These are phyloP conservation scores for Myopa testacea DNA, from an alignment of 2,888 invertebrate species.

Conservation along the genomic window DNA sequence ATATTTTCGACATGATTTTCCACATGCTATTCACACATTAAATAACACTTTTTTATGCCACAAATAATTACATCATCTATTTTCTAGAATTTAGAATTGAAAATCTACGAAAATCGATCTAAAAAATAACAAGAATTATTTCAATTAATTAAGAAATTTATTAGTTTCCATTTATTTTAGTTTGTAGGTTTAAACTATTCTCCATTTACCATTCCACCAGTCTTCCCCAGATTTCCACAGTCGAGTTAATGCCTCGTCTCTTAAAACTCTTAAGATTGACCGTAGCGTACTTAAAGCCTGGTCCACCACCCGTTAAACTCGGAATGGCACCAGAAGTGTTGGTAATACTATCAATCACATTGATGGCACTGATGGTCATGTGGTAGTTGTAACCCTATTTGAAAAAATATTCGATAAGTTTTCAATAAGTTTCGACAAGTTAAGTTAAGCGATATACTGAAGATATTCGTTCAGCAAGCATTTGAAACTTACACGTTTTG, in stretches of 20 bases:
- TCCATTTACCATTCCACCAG: neutral
- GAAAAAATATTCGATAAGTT: constrained; percentile 12
- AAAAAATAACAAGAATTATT: too few relatives aligned
- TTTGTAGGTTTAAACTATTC: neutral
- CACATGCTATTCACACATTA: too few relatives aligned
- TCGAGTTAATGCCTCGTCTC: constrained; percentile 53
- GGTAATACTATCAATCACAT: constrained; percentile 55
- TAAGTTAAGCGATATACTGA: neutral
- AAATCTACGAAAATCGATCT: too few relatives aligned
- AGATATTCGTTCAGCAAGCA: neutral
- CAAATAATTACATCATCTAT: too few relatives aligned
- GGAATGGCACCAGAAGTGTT: constrained; percentile 56
- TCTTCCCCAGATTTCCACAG: constrained; percentile 55
- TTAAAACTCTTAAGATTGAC: constrained; percentile 51
- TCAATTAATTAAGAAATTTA: too few relatives aligned
- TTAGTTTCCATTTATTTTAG: too few relatives aligned
- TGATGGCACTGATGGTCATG: constrained; percentile 49
- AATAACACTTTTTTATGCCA: too few relatives aligned
- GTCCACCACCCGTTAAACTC: constrained; percentile 54
- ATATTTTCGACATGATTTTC: too few relatives aligned
- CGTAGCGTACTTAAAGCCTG: constrained; percentile 45
- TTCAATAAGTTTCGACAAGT: neutral
- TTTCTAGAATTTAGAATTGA: too few relatives aligned
- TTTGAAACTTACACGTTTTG: constrained; percentile 46
- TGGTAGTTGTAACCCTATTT: constrained; percentile 41